Percentiles rank a stretch among this genome's conserved stretches.
Conservation (phyloP, 1,140 invertebrate genomes). For the Pseudobourletiella spinata region DNA sequence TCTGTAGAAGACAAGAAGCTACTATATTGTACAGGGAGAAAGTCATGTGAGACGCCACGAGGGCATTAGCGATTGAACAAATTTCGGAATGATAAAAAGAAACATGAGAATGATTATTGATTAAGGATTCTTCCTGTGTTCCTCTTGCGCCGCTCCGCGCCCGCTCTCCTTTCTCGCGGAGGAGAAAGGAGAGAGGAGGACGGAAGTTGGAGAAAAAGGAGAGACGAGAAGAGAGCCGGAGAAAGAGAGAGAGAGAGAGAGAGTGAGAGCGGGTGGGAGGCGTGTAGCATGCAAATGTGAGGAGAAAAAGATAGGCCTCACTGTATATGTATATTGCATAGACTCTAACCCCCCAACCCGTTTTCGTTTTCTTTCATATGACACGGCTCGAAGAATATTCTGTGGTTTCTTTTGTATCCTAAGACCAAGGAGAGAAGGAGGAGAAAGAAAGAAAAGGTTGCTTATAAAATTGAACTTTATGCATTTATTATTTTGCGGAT, state of each 20-base stretch:
- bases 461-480: constrained; percentile 11
- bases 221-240: not conserved
- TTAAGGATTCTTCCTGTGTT: constrained; percentile 3
- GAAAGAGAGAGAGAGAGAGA: not conserved
- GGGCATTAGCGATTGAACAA: constrained; percentile 1
- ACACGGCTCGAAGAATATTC: no score
- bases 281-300: no score
- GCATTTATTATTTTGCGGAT: constrained; percentile 29
- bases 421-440: no score
- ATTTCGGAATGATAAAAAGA: constrained; percentile 10
- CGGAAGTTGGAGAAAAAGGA: not conserved
- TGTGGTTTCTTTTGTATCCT: no score
- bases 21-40: not conserved
- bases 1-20: no score
- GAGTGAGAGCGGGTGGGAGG: no score
- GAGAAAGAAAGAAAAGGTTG: not conserved
- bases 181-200: not conserved
- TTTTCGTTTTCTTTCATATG: no score
- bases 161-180: not conserved
- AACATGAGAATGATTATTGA: constrained; percentile 10
- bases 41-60: not conserved
- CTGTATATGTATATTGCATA: no score
- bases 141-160: not conserved
- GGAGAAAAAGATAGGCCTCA: no score
- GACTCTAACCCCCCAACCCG: no score